Evolutionary conservation across 2,113 vertebrate species (phyloP).

Genomic region (Atherinomorus stipes): DNA sequence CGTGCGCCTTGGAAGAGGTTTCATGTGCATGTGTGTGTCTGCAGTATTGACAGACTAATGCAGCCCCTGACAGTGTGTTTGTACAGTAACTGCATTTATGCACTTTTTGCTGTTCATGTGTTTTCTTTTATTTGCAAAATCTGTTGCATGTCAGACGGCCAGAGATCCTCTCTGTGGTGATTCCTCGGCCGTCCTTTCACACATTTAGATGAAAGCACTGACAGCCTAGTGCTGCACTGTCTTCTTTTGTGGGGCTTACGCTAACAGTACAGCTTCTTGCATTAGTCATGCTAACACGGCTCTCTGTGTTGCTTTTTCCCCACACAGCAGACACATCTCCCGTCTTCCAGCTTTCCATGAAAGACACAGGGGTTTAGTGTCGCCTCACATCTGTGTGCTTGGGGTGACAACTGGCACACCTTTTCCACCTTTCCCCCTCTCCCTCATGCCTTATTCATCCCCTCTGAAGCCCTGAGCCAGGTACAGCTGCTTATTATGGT

Average conservation of each 20-base stretch:
- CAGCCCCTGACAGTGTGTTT: not conserved
- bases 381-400: not conserved
- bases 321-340: constrained; percentile 21
- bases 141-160: not conserved
- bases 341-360: constrained; percentile 42
- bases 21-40: not conserved
- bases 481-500: constrained; percentile 59
- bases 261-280: constrained; percentile 28
- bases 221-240: not conserved
- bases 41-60: constrained; percentile 3
- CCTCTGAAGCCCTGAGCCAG: constrained; percentile 39
- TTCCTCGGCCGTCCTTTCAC: constrained; percentile 4
- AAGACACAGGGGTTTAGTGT: constrained; percentile 5
- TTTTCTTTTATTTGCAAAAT: not conserved
- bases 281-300: constrained; percentile 44
- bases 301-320: constrained; percentile 14
- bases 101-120: not conserved
- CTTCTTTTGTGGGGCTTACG: constrained; percentile 30
- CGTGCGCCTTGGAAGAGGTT: constrained; percentile 42
- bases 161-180: not conserved
- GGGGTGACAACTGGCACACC: constrained; percentile 23
- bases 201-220: constrained; percentile 13
- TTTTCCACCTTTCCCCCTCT: constrained; percentile 8
- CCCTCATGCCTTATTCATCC: not conserved
- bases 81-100: not conserved